These are phyloP conservation scores for Naja naja DNA, from an alignment of 2,113 vertebrate species.

Conservation along the genomic window DNA sequence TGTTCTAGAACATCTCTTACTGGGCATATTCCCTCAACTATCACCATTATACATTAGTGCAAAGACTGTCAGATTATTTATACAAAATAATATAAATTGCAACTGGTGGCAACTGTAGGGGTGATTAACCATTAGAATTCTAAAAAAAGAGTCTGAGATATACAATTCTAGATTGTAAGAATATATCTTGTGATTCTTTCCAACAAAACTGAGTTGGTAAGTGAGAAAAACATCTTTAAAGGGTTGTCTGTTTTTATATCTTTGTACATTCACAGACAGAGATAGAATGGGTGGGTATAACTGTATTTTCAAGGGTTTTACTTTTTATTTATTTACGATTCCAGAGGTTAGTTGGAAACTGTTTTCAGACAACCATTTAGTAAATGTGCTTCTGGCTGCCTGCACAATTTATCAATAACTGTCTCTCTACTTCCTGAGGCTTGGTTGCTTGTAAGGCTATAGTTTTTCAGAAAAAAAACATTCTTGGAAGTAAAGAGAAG, in stretches of 20 bases:
- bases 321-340: constrained; percentile 28
- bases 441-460: constrained; percentile 32
- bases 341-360: constrained; percentile 16
- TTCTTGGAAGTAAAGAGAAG: constrained; percentile 16
- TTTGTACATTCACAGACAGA: background rate
- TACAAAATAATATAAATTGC: background rate
- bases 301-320: constrained; percentile 32
- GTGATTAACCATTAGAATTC: constrained; percentile 15
- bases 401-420: constrained; percentile 26
- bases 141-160: constrained; percentile 21
- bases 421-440: constrained; percentile 35
- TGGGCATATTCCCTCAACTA: background rate
- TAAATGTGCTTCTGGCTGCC: constrained; percentile 44
- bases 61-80: background rate
- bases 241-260: no score
- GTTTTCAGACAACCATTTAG: constrained; percentile 54
- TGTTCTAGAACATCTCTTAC: background rate
- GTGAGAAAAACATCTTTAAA: background rate
- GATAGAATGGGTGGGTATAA: background rate
- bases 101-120: background rate
- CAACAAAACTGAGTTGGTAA: background rate
- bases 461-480: constrained; percentile 2
- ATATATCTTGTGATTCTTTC: background rate
- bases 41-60: background rate
- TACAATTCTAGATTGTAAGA: background rate